phyloP scores from a whole-genome alignment of 1,140 invertebrate genomes.

The Ceratosolen fusciceps region DNA sequence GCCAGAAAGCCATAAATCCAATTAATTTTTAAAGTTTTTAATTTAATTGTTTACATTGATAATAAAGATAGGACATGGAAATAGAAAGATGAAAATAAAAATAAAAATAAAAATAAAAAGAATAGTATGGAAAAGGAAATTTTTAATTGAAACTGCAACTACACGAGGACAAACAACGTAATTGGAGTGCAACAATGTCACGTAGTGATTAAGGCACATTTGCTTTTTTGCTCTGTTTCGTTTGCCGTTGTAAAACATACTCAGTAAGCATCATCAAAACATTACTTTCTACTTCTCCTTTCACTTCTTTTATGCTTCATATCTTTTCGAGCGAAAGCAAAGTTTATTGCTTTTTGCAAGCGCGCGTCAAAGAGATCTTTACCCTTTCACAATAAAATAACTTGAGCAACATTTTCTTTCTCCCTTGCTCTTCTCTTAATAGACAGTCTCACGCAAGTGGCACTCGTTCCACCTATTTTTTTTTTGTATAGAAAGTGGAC shows the following conservation, averaged over 20 bases:
- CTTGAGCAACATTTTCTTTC: not conserved
- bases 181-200: constrained; percentile 29
- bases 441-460: too few relatives aligned
- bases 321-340: not conserved
- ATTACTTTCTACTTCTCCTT: constrained; percentile 4
- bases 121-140: not conserved
- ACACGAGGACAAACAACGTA: not conserved
- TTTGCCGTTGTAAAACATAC: not conserved
- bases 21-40: too few relatives aligned
- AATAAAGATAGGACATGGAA: too few relatives aligned
- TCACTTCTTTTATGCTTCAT: not conserved
- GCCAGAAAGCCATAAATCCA: too few relatives aligned
- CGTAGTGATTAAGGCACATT: not conserved
- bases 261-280: not conserved
- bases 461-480: too few relatives aligned
- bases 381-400: not conserved
- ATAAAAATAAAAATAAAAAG: too few relatives aligned
- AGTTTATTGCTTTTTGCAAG: constrained; percentile 3
- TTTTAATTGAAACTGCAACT: not conserved
- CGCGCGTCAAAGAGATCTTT: constrained; percentile 2
- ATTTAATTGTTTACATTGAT: too few relatives aligned
- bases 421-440: not conserved
- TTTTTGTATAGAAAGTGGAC: not conserved
- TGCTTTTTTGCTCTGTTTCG: not conserved
- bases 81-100: too few relatives aligned